A percentile compares a stretch with the other conserved stretches of the same genome.
Conservation (phyloP, 2,888 invertebrate genomes). For the Masnerella sp. region DNA sequence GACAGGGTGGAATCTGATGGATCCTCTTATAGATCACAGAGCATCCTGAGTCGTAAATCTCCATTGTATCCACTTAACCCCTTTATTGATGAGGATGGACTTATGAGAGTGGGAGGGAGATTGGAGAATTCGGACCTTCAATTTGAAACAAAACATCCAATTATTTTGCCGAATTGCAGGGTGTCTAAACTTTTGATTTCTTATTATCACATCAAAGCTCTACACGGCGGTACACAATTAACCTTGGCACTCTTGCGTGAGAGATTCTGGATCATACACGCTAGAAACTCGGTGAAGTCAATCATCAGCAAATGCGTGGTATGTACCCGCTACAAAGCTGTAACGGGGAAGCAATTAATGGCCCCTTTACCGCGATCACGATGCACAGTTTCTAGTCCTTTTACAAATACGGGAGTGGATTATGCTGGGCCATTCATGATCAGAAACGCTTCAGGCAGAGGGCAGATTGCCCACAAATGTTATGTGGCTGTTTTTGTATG, state of each 20-base stretch:
- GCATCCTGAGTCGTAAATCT: too few relatives aligned
- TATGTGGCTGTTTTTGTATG: slow-evolving; percentile 1
- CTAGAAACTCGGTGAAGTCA: not conserved
- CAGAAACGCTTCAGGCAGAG: too few relatives aligned
- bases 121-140: not conserved
- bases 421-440: slow-evolving; percentile 1
- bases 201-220: not conserved
- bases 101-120: not conserved
- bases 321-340: not conserved
- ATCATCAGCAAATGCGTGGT: not conserved
- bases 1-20: too few relatives aligned
- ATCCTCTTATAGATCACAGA: too few relatives aligned
- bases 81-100: not conserved
- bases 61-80: too few relatives aligned
- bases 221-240: slow-evolving; percentile 4
- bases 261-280: not conserved
- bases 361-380: not conserved
- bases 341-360: not conserved
- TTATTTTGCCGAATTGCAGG: not conserved
- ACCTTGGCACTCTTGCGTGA: not conserved
- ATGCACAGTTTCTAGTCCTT: not conserved
- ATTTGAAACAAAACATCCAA: not conserved
- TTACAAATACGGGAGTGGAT: not conserved
- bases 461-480: not conserved
- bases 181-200: not conserved